These are phyloP conservation scores for Rhyacophila evoluta DNA, from an alignment of 2,888 invertebrate species.

Conservation along the genomic window DNA sequence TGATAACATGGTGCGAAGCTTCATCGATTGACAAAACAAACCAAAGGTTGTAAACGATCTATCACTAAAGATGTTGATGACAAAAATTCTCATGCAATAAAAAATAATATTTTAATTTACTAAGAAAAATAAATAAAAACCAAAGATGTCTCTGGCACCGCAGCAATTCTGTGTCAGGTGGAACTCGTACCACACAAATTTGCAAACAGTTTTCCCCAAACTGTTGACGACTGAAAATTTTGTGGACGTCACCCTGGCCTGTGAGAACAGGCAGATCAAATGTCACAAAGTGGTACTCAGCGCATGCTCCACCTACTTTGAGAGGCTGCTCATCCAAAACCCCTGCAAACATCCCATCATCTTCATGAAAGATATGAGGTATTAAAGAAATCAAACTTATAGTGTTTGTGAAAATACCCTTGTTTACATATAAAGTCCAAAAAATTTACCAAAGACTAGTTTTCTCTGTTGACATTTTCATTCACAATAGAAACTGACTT, in stretches of 20 bases:
- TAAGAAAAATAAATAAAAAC: slow-evolving; percentile 46
- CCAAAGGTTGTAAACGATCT: neutral
- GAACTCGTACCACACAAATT: slow-evolving; percentile 86
- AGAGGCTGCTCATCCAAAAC: slow-evolving; percentile 82
- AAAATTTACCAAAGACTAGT: no score
- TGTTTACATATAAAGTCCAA: no score
- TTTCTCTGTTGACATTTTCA: no score
- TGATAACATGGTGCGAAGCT: neutral
- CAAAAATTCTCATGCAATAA: neutral
- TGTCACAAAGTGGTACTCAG: slow-evolving; percentile 90
- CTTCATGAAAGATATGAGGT: slow-evolving; percentile 85
- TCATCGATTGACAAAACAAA: neutral
- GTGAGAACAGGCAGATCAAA: slow-evolving; percentile 86
- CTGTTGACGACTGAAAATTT: slow-evolving; percentile 83
- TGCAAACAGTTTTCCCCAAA: slow-evolving; percentile 83
- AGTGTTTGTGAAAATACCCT: no score
- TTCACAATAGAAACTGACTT: no score
- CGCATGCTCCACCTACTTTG: slow-evolving; percentile 87
- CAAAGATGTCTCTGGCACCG: slow-evolving; percentile 68
- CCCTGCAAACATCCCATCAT: slow-evolving; percentile 90
- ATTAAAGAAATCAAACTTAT: no score
- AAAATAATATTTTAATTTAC: slow-evolving; percentile 28
- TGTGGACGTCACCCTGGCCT: slow-evolving; percentile 89
- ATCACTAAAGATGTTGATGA: neutral
- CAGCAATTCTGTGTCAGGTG: slow-evolving; percentile 83